These are phyloP conservation scores for Laticauda colubrina DNA, from an alignment of 2,113 vertebrate genomes.

Conservation along the genomic window DNA sequence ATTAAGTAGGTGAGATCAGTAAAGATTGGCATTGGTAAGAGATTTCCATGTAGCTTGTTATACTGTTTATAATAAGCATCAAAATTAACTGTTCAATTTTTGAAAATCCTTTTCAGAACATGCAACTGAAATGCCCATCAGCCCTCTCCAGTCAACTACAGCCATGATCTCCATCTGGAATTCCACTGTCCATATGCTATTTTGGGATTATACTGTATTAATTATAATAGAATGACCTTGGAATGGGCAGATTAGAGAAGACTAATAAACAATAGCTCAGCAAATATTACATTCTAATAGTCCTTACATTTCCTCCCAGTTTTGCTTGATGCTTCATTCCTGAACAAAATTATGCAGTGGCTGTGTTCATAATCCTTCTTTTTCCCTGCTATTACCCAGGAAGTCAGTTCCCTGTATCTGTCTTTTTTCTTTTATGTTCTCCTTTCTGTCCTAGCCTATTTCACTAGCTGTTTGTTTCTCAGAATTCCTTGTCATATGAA, in stretches of 20 bases:
- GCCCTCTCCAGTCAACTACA: background rate
- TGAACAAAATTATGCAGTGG: background rate
- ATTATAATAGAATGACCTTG: background rate
- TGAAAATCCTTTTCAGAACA: background rate
- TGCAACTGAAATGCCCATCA: background rate
- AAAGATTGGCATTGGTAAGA: background rate
- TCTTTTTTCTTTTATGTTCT: background rate
- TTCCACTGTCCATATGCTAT: background rate
- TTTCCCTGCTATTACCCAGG: background rate
- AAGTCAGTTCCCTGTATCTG: background rate
- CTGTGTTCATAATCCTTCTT: background rate
- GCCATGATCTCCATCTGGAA: background rate
- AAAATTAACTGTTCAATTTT: background rate
- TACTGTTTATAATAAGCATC: background rate
- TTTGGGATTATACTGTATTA: background rate
- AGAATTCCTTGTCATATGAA: background rate
- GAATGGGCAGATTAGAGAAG: background rate
- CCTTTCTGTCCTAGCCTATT: background rate
- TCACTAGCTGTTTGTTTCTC: background rate
- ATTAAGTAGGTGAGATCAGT: background rate
- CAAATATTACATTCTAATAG: background rate
- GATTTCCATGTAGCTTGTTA: background rate
- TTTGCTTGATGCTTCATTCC: background rate
- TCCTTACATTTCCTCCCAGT: background rate
- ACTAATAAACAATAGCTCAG: background rate